Base-by-base conservation (phyloP, 1,140 invertebrate genomes). In the Eulimnadia texana region DNA sequence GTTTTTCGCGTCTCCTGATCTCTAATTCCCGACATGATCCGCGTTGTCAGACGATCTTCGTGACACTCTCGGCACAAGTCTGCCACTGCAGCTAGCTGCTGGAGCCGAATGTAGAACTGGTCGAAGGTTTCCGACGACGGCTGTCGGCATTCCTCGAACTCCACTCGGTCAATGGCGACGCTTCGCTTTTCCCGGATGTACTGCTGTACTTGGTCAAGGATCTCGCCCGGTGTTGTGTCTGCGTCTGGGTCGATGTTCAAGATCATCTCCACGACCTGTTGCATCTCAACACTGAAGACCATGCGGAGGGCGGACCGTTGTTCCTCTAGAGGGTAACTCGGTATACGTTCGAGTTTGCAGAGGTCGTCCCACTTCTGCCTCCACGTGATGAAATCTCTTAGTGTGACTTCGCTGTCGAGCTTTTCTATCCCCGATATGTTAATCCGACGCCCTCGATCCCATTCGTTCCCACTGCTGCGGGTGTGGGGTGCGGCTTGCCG, bases 91-190 rank as follows among this genome's bases (percentile, higher is more conserved):
- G 47, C 47, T 49, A 51, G 20, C 50, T 49, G 49, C 24, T 60
- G 29, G 22, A 60, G 19, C 13, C 58, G 58, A n/a, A 60, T 60
- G 23, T 22, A 56, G 22, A 10, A 60, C n/a, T 60, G 24, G 58
- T 60, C 58, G 58, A 60, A 60, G 16, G 33, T 22, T 51, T 60
- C 58, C 11, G 29, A 20, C 13, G 3, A 19, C 19, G 42, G 3
- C 50, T 60, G 58, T n/a, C 47, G 49, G 25, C 49, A 60, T 51
- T 60, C 58, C n/a, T 60, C 58, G 25, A 60, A 60, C 27, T 33
- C 58, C 11, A 60, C 58, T 20, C 58, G 58, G 50, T 60, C 47
- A 2, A 60, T n/a, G 16, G 58, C 58, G 10, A 60, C 58, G 49
- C 47, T 60, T 22, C 58, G 58, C n/a, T 60, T 60, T 20, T 16